These are phyloP conservation scores for Scrobipalpa atriplicella DNA, from an alignment of 2,888 invertebrate species.

Conservation along the genomic window DNA sequence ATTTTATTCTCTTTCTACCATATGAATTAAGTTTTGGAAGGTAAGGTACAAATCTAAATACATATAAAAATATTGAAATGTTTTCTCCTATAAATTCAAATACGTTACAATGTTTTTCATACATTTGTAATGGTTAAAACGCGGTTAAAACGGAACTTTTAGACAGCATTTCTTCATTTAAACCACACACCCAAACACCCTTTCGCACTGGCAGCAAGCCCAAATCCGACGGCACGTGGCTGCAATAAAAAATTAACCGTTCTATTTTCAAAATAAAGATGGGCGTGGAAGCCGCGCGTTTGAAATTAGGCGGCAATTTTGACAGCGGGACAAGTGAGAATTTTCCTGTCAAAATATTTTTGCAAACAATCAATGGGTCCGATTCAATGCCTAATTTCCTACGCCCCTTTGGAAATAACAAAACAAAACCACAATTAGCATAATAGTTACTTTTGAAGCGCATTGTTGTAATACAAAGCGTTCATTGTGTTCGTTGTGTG, in stretches of 20 bases:
- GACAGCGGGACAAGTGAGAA: constrained; percentile 69
- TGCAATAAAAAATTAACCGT: constrained; percentile 76
- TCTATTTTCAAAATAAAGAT: constrained; percentile 63
- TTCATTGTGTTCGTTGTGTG: constrained; percentile 36
- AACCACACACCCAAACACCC: too few relatives aligned
- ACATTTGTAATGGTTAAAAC: too few relatives aligned
- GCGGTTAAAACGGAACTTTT: too few relatives aligned
- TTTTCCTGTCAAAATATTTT: constrained; percentile 82
- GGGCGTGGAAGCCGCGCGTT: constrained; percentile 63
- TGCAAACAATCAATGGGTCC: constrained; percentile 73
- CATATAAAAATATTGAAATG: too few relatives aligned
- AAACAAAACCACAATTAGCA: constrained; percentile 83
- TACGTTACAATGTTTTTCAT: too few relatives aligned
- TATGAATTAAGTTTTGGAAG: too few relatives aligned
- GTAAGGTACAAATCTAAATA: too few relatives aligned
- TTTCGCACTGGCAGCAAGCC: constrained; percentile 40
- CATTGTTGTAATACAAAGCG: constrained; percentile 41
- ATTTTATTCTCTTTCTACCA: too few relatives aligned
- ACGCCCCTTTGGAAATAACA: constrained; percentile 68
- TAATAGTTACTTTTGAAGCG: constrained; percentile 66
- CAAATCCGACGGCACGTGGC: constrained; percentile 62
- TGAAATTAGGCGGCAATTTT: constrained; percentile 73
- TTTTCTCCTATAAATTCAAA: too few relatives aligned
- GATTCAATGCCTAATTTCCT: constrained; percentile 46
- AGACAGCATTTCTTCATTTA: too few relatives aligned